These are phyloP conservation scores for Rhimphoctona megacephalus DNA, from an alignment of 2,888 invertebrate genomes.

Conservation along the genomic window DNA sequence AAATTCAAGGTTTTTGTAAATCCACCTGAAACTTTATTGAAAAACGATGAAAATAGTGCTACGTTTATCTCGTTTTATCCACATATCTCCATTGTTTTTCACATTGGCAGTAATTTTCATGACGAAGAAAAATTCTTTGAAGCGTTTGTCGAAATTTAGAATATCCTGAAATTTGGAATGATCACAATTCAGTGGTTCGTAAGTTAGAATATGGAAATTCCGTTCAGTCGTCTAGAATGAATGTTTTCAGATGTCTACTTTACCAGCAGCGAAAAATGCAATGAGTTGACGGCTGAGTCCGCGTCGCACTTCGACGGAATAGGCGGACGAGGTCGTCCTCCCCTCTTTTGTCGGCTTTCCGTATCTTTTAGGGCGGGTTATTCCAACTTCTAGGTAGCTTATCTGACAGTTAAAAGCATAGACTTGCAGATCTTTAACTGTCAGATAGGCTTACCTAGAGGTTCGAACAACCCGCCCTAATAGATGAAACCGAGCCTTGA, in stretches of 20 bases:
- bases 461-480: too few relatives aligned
- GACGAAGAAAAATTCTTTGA: not conserved
- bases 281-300: not conserved
- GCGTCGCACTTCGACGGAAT: slow-evolving; percentile 6
- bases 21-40: not conserved
- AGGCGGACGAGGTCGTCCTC: slow-evolving; percentile 10
- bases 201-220: not conserved
- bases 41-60: too few relatives aligned
- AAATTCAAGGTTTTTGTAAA: not conserved
- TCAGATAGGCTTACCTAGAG: too few relatives aligned
- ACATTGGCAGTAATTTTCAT: not conserved
- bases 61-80: too few relatives aligned
- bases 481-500: slow-evolving; percentile 18
- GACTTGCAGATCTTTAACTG: too few relatives aligned
- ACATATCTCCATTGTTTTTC: not conserved
- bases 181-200: not conserved
- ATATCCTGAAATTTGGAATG: not conserved
- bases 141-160: not conserved
- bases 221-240: not conserved
- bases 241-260: slow-evolving; percentile 6
- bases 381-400: too few relatives aligned
- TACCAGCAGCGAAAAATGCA: not conserved
- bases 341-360: not conserved
- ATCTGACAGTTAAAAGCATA: too few relatives aligned
- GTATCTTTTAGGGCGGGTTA: too few relatives aligned